Percentiles rank a stretch among this genome's conserved stretches.
These are phyloP conservation scores for Hydrophis major DNA, from an alignment of 2,797 vertebrate genomes.

Conservation along the genomic window DNA sequence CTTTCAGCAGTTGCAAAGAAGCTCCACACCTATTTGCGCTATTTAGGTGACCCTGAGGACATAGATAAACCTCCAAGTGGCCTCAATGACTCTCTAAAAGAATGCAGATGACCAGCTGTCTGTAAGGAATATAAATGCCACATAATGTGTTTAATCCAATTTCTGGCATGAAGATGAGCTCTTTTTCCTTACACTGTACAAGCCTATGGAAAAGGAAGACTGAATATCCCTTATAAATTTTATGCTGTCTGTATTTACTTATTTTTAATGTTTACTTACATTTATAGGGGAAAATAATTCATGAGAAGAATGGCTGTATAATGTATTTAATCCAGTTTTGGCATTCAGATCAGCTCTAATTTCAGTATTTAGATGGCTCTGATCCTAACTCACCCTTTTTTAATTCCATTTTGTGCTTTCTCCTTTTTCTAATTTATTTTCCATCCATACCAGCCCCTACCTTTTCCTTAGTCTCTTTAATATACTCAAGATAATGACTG, in stretches of 20 bases:
- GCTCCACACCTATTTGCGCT: too few relatives aligned
- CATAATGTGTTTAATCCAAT: too few relatives aligned
- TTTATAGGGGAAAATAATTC: background rate
- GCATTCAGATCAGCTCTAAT: background rate
- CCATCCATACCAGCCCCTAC: background rate
- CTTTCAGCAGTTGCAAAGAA: too few relatives aligned
- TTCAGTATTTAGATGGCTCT: background rate
- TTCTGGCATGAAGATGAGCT: too few relatives aligned
- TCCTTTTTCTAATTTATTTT: background rate
- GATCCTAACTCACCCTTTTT: background rate
- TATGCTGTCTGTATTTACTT: background rate
- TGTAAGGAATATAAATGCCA: too few relatives aligned
- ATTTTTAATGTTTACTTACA: background rate
- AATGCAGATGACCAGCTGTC: too few relatives aligned
- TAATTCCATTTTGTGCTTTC: background rate
- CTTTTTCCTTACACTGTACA: constrained; percentile 30
- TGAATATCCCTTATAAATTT: constrained; percentile 63
- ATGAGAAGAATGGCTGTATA: background rate
- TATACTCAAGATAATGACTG: background rate
- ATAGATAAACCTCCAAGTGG: too few relatives aligned
- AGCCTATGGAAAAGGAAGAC: constrained; percentile 61
- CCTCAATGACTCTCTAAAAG: too few relatives aligned
- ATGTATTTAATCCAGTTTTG: background rate
- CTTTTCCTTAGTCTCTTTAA: background rate
- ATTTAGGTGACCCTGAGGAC: too few relatives aligned